phyloP scores from a whole-genome alignment of 2,113 vertebrate species.

The Actenoides lindsayi region DNA sequence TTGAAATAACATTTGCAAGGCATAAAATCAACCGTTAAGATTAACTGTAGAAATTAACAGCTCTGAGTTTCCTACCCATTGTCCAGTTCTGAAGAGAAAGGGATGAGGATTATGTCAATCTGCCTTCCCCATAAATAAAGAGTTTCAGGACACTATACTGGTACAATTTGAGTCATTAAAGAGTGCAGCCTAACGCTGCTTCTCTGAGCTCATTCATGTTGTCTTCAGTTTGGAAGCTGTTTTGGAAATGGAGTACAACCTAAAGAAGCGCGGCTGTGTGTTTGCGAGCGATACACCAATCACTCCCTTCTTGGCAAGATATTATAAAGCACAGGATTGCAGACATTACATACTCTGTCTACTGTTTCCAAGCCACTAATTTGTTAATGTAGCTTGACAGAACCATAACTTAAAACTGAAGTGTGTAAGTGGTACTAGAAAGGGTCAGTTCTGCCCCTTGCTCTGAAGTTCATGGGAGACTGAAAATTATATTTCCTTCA shows the following conservation, averaged over 20 bases:
- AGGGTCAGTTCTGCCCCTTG: neutral
- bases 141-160: neutral
- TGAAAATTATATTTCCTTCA: neutral
- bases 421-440: neutral
- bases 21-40: conserved; percentile 29
- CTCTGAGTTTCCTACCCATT: conserved; percentile 31
- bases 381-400: conserved; percentile 4
- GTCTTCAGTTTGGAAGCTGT: neutral
- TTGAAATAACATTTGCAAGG: conserved; percentile 56
- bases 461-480: neutral
- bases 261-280: neutral
- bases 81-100: conserved; percentile 31
- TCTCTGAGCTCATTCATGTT: neutral
- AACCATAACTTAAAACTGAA: neutral
- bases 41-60: conserved; percentile 47
- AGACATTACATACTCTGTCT: conserved; percentile 42
- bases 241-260: neutral
- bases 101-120: neutral
- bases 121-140: neutral
- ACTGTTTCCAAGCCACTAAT: conserved; percentile 8
- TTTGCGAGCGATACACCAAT: neutral
- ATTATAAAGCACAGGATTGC: neutral
- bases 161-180: neutral
- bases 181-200: neutral
- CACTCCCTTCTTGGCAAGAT: conserved; percentile 2